Percentiles rank a stretch among this genome's conserved stretches.
Conservation (phyloP, 2,113 vertebrate species). For the Hippocampus zosterae region DNA sequence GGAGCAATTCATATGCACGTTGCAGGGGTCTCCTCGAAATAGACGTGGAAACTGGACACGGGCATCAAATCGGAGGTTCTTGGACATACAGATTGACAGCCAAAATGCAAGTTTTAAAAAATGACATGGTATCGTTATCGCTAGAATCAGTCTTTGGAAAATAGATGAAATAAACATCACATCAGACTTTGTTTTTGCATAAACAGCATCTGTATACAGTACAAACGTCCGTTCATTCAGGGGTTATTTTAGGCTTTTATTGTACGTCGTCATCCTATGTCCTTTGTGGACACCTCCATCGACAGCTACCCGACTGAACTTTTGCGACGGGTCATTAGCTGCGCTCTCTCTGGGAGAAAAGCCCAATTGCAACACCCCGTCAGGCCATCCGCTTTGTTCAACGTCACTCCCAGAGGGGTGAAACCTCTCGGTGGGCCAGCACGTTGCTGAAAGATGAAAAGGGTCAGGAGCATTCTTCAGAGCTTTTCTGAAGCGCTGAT, state of each 20-base stretch:
- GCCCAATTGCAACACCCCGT: constrained; percentile 36
- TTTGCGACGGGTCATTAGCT: constrained; percentile 35
- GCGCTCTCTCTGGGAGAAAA: constrained; percentile 16
- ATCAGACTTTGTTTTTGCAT: background rate
- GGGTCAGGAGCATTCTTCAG: constrained; percentile 51
- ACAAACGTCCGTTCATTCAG: background rate
- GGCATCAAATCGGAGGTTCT: too few species aligned
- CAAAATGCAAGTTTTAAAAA: too few species aligned
- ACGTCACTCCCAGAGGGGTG: constrained; percentile 41
- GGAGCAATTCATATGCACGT: too few species aligned
- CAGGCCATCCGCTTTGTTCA: constrained; percentile 64
- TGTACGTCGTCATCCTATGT: background rate
- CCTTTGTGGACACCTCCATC: constrained; percentile 4
- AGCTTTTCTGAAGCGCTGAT: constrained; percentile 17
- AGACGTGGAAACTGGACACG: too few species aligned
- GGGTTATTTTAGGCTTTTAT: constrained; percentile 26
- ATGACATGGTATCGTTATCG: too few species aligned
- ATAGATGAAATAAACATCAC: too few species aligned
- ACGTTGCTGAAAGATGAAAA: constrained; percentile 51
- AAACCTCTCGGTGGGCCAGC: constrained; percentile 36
- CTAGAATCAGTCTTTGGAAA: too few species aligned
- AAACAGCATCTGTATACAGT: background rate
- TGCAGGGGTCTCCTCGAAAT: too few species aligned
- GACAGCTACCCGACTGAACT: constrained; percentile 7
- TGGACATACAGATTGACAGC: too few species aligned